phyloP scores from a whole-genome alignment of 2,113 vertebrate genomes.

The Pseudorectes ferrugineus region DNA sequence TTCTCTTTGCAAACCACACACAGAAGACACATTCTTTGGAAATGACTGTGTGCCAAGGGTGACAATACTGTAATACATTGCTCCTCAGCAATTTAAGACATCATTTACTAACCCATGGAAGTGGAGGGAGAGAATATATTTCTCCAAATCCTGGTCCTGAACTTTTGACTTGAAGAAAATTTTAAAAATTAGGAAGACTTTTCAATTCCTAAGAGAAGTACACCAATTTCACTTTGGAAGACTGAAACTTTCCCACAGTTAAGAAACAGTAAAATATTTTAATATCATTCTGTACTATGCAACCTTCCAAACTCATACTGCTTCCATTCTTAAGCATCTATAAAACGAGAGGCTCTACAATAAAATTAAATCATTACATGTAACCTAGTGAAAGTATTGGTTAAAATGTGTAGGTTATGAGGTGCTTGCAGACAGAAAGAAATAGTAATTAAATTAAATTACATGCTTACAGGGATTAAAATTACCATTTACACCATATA shows the following conservation, averaged over 20 bases:
- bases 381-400: not conserved
- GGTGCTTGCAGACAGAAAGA: not conserved
- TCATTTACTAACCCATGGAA: not conserved
- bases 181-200: not conserved
- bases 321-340: slow-evolving; percentile 11
- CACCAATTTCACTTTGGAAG: slow-evolving; percentile 18
- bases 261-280: slow-evolving; percentile 43
- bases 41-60: not conserved
- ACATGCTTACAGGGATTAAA: not conserved
- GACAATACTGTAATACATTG: not conserved
- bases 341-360: slow-evolving; percentile 25
- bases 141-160: not conserved
- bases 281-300: not conserved
- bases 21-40: not conserved
- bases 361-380: slow-evolving; percentile 35
- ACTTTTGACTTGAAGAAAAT: not conserved
- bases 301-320: not conserved
- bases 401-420: not conserved
- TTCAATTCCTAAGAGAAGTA: not conserved
- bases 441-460: slow-evolving; percentile 34
- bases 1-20: not conserved
- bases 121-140: not conserved
- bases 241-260: slow-evolving; percentile 28
- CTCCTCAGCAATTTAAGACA: not conserved
- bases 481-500: not conserved